Percentiles rank a stretch among this genome's conserved stretches.
Conservation (phyloP, 2,888 invertebrate species). For the Thysanoteuthis rhombus region DNA sequence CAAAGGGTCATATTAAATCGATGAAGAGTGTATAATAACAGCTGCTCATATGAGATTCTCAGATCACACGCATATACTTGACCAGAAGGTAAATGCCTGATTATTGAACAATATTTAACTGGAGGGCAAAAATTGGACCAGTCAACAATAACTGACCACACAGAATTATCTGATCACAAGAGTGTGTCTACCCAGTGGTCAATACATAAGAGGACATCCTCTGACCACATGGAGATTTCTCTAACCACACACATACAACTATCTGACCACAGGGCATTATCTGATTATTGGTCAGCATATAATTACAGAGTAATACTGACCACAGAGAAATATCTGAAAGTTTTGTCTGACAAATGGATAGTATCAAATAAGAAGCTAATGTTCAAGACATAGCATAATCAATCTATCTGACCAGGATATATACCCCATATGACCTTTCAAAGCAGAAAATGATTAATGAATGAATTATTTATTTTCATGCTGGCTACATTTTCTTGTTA, state of each 20-base stretch:
- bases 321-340: not conserved
- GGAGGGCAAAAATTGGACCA: not conserved
- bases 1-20: not conserved
- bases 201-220: not conserved
- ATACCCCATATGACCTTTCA: not conserved
- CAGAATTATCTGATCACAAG: not conserved
- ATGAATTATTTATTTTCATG: not conserved
- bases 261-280: not conserved
- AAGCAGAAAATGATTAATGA: not conserved
- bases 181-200: not conserved
- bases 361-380: not conserved
- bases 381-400: not conserved
- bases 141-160: not conserved
- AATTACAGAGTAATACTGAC: not conserved
- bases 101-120: not conserved
- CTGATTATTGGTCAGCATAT: not conserved
- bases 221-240: not conserved
- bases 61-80: not conserved
- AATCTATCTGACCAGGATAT: not conserved
- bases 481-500: too few species aligned
- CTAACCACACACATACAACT: not conserved
- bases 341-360: not conserved
- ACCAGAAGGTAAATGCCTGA: constrained; percentile 12
- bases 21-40: not conserved
- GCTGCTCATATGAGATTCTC: not conserved